Percentiles rank a stretch among this genome's conserved stretches.
Evolutionary conservation across 2,797 vertebrate genomes (phyloP).

Genomic region (Bradypodion ventrale): DNA sequence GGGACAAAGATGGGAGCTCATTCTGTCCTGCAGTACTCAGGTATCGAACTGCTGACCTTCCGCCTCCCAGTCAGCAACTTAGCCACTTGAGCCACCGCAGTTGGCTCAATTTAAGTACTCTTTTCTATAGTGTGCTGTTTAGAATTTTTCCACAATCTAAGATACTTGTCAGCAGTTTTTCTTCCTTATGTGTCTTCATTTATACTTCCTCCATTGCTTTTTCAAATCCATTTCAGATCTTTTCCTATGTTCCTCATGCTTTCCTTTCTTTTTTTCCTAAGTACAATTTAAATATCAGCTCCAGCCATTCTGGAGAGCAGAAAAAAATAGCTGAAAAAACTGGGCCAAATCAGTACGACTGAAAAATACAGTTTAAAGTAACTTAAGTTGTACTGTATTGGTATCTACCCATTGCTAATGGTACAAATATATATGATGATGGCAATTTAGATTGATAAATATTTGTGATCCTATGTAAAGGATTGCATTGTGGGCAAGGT

Average conservation of each 20-base stretch:
- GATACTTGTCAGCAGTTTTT: not conserved
- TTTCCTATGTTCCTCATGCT: no score
- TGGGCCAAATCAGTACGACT: not conserved
- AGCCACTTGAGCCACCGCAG: no score
- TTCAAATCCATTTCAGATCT: not conserved
- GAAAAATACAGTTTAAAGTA: not conserved
- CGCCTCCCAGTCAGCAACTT: no score
- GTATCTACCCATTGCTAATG: not conserved
- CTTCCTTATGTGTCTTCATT: not conserved
- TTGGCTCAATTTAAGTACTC: no score
- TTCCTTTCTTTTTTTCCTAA: not conserved
- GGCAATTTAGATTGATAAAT: not conserved
- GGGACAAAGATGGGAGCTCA: no score
- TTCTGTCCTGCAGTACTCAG: no score
- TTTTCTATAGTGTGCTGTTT: not conserved
- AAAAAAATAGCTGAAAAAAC: not conserved
- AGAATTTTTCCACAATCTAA: not conserved
- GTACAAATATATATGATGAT: not conserved
- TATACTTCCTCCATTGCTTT: not conserved
- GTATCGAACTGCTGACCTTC: no score
- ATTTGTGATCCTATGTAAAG: not conserved
- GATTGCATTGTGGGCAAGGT: no score
- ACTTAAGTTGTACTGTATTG: not conserved
- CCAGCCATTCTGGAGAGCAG: no score
- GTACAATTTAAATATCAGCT: not conserved